Evolutionary conservation across 2,797 vertebrate genomes (phyloP).

Genomic region (Acomys russatus): DNA sequence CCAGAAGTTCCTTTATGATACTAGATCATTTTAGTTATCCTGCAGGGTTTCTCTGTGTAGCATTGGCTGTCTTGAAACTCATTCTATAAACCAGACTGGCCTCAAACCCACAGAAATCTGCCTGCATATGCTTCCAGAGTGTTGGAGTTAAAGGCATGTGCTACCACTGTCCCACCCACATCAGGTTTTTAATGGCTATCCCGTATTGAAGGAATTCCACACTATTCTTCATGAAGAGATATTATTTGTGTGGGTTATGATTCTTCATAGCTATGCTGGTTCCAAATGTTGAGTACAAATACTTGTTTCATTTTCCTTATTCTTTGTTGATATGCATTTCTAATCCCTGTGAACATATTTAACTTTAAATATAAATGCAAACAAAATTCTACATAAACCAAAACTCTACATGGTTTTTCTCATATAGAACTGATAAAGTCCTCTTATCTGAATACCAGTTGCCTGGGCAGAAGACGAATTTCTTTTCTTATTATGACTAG

Average conservation of each 20-base stretch:
- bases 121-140: background rate
- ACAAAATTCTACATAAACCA: background rate
- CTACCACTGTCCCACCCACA: background rate
- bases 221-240: background rate
- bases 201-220: background rate
- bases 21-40: background rate
- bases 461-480: background rate
- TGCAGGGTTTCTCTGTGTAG: background rate
- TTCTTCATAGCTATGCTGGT: background rate
- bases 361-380: conserved; percentile 1
- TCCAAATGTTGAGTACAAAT: background rate
- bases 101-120: background rate
- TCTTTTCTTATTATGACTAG: background rate
- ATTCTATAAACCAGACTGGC: background rate
- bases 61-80: background rate
- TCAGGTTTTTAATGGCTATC: background rate
- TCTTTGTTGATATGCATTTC: background rate
- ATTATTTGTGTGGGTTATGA: background rate
- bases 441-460: background rate
- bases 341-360: background rate
- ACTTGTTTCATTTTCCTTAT: background rate
- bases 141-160: background rate
- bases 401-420: background rate
- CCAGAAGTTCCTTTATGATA: background rate
- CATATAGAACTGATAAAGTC: background rate